phyloP scores from a whole-genome alignment of 2,888 invertebrate genomes.

The Acanthosepion esculentum region DNA sequence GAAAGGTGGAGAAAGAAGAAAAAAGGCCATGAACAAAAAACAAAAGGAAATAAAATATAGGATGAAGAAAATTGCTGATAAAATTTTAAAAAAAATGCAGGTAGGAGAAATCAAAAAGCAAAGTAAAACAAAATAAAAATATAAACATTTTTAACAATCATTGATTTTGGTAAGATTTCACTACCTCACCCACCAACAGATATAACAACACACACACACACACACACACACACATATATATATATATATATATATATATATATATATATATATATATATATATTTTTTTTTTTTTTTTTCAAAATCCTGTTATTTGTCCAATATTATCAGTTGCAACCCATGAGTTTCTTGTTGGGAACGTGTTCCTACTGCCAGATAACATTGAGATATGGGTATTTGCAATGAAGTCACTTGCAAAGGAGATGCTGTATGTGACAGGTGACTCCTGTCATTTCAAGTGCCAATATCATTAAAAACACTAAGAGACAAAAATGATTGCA shows the following conservation, averaged over 20 bases:
- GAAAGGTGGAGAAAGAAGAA: no score
- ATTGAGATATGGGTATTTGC: neutral
- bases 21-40: no score
- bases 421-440: neutral
- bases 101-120: no score
- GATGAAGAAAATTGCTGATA: no score
- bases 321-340: neutral
- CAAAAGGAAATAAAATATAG: no score
- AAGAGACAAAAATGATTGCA: neutral
- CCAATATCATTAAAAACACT: neutral
- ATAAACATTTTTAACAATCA: no score
- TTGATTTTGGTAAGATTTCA: no score
- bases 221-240: no score
- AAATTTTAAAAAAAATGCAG: no score
- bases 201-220: no score
- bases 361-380: neutral
- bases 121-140: no score
- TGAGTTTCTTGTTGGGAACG: neutral
- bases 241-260: neutral
- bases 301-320: neutral
- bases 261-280: neutral
- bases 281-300: neutral
- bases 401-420: neutral
- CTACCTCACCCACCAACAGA: no score
- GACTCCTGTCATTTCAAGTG: neutral